A percentile compares a stretch with the other conserved stretches of the same genome.
Evolutionary conservation across 2,888 invertebrate species (phyloP).

Genomic region (Euphydryas editha): DNA sequence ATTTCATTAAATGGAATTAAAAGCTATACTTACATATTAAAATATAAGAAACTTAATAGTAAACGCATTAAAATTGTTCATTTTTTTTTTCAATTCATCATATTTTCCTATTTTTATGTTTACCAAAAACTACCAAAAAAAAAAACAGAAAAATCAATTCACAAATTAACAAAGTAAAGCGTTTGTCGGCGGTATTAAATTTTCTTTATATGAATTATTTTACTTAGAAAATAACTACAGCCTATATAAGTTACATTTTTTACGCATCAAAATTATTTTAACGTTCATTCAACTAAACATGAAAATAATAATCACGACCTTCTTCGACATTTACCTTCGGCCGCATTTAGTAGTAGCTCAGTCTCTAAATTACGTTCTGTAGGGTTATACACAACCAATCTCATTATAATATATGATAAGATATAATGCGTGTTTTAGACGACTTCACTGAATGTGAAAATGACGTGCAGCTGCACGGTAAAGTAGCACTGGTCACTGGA

Average conservation of each 20-base stretch:
- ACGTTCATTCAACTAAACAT: background rate
- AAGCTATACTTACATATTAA: too few relatives aligned
- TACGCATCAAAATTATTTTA: background rate
- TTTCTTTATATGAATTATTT: too few relatives aligned
- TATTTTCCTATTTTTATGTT: too few relatives aligned
- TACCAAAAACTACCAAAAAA: too few relatives aligned
- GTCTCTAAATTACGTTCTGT: slow-evolving; percentile 1
- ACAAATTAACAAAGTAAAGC: too few relatives aligned
- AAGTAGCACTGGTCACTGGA: slow-evolving; percentile 71
- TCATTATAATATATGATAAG: background rate
- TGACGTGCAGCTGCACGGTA: slow-evolving; percentile 56
- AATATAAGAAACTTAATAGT: too few relatives aligned
- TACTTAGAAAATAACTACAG: too few relatives aligned
- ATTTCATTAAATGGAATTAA: too few relatives aligned
- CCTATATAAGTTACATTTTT: background rate
- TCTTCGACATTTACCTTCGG: background rate
- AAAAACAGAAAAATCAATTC: too few relatives aligned
- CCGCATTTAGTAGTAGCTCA: background rate
- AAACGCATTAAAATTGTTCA: too few relatives aligned
- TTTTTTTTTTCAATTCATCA: too few relatives aligned
- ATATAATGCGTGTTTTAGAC: slow-evolving; percentile 30
- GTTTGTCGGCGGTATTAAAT: too few relatives aligned
- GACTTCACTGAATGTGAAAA: slow-evolving; percentile 61
- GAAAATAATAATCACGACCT: background rate
- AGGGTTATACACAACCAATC: background rate